Percentiles rank a stretch among this genome's conserved stretches.
These are phyloP conservation scores for Atta cephalotes DNA, from an alignment of 1,140 invertebrate species.

Conservation along the genomic window DNA sequence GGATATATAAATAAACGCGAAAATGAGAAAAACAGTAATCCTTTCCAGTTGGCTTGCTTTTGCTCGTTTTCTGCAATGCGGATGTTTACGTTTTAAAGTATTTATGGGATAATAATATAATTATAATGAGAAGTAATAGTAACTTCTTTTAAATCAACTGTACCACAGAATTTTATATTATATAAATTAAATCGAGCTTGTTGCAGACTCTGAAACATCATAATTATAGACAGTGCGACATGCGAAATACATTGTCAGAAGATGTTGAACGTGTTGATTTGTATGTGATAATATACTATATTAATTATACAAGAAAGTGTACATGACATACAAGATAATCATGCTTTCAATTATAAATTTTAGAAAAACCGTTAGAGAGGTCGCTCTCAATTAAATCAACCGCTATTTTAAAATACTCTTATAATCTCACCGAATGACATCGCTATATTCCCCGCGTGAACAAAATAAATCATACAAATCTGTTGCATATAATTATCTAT, in stretches of 20 bases:
- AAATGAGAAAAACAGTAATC: slow-evolving; percentile 7
- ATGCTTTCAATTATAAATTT: not conserved
- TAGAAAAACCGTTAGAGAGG: not conserved
- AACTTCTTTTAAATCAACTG: slow-evolving; percentile 14
- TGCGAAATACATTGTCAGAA: slow-evolving; percentile 29
- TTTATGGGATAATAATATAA: not conserved
- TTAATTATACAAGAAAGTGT: slow-evolving; percentile 26
- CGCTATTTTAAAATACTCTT: not conserved
- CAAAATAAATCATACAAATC: not conserved
- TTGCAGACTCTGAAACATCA: slow-evolving; percentile 26
- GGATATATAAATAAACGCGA: slow-evolving; percentile 13
- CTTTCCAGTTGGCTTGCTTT: not conserved
- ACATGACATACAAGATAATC: not conserved
- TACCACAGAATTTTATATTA: not conserved
- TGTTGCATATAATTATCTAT: slow-evolving; percentile 9
- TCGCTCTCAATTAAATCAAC: slow-evolving; percentile 10
- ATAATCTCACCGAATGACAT: not conserved
- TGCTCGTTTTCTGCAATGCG: not conserved
- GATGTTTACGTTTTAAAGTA: not conserved
- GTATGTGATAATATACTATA: not conserved
- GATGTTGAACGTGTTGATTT: slow-evolving; percentile 15
- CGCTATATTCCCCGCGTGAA: not conserved
- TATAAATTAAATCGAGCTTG: not conserved
- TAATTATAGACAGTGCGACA: slow-evolving; percentile 38
- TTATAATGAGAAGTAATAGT: slow-evolving; percentile 4